Evolutionary conservation across 2,888 invertebrate genomes (phyloP), one percentile per base, ranked within the genome.

Genomic region (Hesperia comma): DNA sequence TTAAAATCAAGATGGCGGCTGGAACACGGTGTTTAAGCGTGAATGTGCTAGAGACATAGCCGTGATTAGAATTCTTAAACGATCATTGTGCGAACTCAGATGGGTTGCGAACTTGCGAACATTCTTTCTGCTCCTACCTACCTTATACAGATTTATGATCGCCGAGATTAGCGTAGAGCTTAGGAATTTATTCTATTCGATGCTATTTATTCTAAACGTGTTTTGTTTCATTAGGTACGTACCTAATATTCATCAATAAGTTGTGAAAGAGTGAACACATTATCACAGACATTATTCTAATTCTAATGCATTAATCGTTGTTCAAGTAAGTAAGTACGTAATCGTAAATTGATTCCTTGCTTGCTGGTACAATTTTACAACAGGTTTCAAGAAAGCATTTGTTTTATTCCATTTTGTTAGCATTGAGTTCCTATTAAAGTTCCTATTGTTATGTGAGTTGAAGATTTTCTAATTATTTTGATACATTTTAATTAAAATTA

Each of bases 31-130:
- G 41, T 68, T 70, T 63, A 79, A 77, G 84, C 81, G 84, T 79
- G 81, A 84, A 82, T 79, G 49, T 49, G 66, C 37, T 66, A 70
- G 75, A 78, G 73, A 69, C 74, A 71, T 66, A 71, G 70, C 67
- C 78, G 79, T 75, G 77, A 74, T 69, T 70, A 77, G 85, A 85
- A 86, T 86, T 79, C 81, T 61, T 85, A 86, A 86, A 79, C 75
- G 81, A 78, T 80, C 74, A 51, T 33, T 61, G 66, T 54, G 60
- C 60, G 46, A 61, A 61, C 61, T 46, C 55, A 66, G 32, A 53
- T 43, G 19, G 60, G 46, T 60, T 71, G 74, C 72, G 69, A 72
- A 75, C 67, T 60, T 71, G 74, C 72, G 69, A 72, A 75, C 67
- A 68, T 70, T 71, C 80, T 78, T 76, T 74, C 72, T 72, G 70